phyloP scores from a whole-genome alignment of 2,888 invertebrate species.

The Lagria hirta region DNA sequence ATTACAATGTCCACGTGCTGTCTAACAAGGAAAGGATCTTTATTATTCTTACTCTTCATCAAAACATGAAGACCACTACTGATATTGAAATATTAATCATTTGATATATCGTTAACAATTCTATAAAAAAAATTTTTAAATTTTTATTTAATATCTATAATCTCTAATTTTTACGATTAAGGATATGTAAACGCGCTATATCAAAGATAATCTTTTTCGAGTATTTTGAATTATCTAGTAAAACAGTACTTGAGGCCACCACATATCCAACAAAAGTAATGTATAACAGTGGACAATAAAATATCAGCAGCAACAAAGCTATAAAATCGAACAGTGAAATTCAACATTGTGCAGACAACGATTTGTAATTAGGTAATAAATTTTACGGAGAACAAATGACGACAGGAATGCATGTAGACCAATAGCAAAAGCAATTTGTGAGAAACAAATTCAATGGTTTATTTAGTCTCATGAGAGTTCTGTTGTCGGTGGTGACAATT shows the following conservation, averaged over 20 bases:
- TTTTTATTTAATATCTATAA: too few species aligned
- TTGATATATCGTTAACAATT: too few species aligned
- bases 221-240: too few species aligned
- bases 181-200: neutral
- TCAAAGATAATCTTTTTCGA: too few species aligned
- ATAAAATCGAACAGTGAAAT: slow-evolving; percentile 39
- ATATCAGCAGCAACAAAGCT: slow-evolving; percentile 29
- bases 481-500: neutral
- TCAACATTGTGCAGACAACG: slow-evolving; percentile 48
- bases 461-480: slow-evolving; percentile 7
- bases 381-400: slow-evolving; percentile 52
- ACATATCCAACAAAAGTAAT: slow-evolving; percentile 10
- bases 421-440: slow-evolving; percentile 54
- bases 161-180: too few species aligned
- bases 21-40: slow-evolving; percentile 18
- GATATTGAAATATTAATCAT: slow-evolving; percentile 26
- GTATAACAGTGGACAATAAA: slow-evolving; percentile 17
- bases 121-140: too few species aligned
- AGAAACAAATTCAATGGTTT: slow-evolving; percentile 47
- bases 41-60: slow-evolving; percentile 29
- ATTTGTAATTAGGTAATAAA: slow-evolving; percentile 54
- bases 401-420: slow-evolving; percentile 54
- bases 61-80: slow-evolving; percentile 37
- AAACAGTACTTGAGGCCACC: too few species aligned
- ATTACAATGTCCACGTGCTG: slow-evolving; percentile 37